Percentiles rank a stretch among this genome's conserved stretches.
Evolutionary conservation across 1,140 invertebrate species (phyloP).

Genomic region (Helicoverpa armigera): DNA sequence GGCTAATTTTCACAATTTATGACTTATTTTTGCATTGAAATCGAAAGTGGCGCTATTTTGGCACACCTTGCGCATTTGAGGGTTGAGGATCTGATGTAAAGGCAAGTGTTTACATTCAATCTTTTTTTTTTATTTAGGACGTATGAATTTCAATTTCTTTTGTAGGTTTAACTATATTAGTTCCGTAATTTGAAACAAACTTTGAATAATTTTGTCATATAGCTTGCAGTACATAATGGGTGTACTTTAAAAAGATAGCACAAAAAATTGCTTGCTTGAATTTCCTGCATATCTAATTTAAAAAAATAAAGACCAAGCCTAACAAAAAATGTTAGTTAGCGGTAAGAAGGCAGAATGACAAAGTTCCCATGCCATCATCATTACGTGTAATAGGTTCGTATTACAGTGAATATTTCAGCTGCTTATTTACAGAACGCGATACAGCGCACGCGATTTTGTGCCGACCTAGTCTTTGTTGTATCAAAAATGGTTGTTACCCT

Average conservation of each 20-base stretch:
- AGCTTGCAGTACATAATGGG: neutral
- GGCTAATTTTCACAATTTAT: conserved; percentile 60
- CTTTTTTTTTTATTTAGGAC: neutral
- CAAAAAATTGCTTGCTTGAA: conserved; percentile 15
- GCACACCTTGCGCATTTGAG: neutral
- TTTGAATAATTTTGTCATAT: neutral
- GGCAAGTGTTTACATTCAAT: neutral
- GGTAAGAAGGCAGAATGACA: conserved; percentile 64
- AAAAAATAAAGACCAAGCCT: conserved; percentile 19
- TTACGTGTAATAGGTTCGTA: conserved; percentile 77
- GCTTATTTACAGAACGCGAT: conserved; percentile 75
- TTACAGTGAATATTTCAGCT: conserved; percentile 80
- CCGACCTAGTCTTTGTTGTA: conserved; percentile 27
- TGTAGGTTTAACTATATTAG: no score
- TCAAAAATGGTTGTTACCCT: conserved; percentile 30
- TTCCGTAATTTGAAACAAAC: neutral
- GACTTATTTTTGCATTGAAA: conserved; percentile 66
- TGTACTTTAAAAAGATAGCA: neutral
- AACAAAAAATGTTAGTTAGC: conserved; percentile 40
- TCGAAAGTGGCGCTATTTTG: conserved; percentile 69
- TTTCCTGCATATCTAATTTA: conserved; percentile 32
- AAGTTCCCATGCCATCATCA: conserved; percentile 81
- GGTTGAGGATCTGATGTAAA: conserved; percentile 1
- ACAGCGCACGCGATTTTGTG: conserved; percentile 67
- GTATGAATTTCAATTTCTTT: neutral